Base-by-base conservation (phyloP, 2,888 invertebrate species). In the Chrysolina oricalcia region DNA sequence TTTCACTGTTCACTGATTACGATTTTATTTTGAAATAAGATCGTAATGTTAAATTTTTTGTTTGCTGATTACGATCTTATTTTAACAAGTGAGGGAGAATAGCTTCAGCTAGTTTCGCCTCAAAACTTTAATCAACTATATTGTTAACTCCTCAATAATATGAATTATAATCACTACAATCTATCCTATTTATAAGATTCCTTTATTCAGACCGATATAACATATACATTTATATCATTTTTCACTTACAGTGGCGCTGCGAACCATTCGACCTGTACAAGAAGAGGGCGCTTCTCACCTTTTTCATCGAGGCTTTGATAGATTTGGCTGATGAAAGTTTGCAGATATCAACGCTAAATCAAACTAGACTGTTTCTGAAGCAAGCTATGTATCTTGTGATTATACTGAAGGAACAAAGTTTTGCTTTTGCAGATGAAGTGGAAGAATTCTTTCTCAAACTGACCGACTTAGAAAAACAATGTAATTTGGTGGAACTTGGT, bases 281-380 rank as follows among this genome's bases (percentile, higher is more conserved):
- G 67, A 90, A 92, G 64, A 90, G 92, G n/a, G 87, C 91, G 71
- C 89, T 95, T 1, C 87, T 95, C 0, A 92, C 93, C 84, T 92
- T 94, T 83, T 94, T 96, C 82, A 92, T 95, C 66, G 90, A 92
- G 19, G 94, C 95, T 83, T 93, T 94, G 82, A 91, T 95, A 46
- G 90, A 92, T 69, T 94, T 95, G 91, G 92, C 94, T 0, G 90
- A 92, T 70, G 91, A 90, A 66, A 93, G 93, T 78, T 91, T 92
- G 17, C 90, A 91, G 77, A 92, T 93, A 77, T 90, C 92, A 13
- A 91, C 93, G 0, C 88, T 90, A 21, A 89, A 90, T 73, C 92
- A 94, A 83, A 93, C 93, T 9, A 88, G 91, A 1, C 91, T 93
- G 74, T 95, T 94, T 83, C 88, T 95, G 50, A 91, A 93, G 75